Evolutionary conservation across 2,113 vertebrate species (phyloP).

Genomic region (Carettochelys insculpta): DNA sequence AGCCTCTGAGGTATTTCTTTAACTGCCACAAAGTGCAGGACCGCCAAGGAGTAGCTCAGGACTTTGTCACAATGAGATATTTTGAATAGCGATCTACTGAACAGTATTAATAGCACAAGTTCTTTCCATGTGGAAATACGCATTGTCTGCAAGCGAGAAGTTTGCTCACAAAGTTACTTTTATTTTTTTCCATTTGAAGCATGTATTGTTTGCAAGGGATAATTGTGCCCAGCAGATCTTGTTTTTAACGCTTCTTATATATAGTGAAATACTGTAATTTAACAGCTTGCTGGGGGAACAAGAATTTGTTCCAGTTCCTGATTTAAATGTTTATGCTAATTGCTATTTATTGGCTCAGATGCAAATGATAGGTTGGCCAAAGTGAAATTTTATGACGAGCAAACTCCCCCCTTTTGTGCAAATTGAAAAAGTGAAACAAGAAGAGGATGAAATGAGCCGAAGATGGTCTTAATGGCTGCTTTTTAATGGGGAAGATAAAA

Average conservation of each 20-base stretch:
- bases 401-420: slow-evolving; percentile 99
- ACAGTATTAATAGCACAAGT: slow-evolving; percentile 17
- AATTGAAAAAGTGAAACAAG: slow-evolving; percentile 99
- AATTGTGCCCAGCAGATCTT: slow-evolving; percentile 76
- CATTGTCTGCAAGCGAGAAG: slow-evolving; percentile 41
- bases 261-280: slow-evolving; percentile 90
- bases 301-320: slow-evolving; percentile 98
- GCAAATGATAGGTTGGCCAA: slow-evolving; percentile 99
- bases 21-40: no score
- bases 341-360: slow-evolving; percentile 99
- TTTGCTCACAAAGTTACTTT: slow-evolving; percentile 25
- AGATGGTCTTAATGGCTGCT: slow-evolving; percentile 98
- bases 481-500: slow-evolving; percentile 99
- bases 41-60: no score
- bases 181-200: slow-evolving; percentile 67
- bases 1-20: no score
- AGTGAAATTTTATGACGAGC: slow-evolving; percentile 99
- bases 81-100: slow-evolving; percentile 35
- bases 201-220: slow-evolving; percentile 74
- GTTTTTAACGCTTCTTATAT: slow-evolving; percentile 81
- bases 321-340: slow-evolving; percentile 99
- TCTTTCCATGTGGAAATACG: slow-evolving; percentile 25
- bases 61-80: no score
- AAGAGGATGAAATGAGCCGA: slow-evolving; percentile 99
- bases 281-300: slow-evolving; percentile 98